Evolutionary conservation across 2,113 vertebrate genomes (phyloP).

Genomic region (Taxidea taxus): DNA sequence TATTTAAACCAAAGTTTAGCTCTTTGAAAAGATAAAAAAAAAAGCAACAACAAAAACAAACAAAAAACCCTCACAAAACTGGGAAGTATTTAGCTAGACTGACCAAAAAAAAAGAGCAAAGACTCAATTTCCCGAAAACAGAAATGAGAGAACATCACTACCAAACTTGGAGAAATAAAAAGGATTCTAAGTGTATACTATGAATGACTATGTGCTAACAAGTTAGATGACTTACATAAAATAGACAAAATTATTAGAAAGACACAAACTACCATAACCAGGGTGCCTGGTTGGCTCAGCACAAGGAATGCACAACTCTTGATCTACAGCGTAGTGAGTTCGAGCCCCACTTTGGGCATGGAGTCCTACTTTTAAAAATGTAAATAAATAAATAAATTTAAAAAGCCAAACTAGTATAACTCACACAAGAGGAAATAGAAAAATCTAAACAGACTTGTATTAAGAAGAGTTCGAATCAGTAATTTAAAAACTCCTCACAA

Average conservation of each 20-base stretch:
- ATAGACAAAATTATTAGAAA: conserved; percentile 30
- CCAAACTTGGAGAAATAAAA: not conserved
- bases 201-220: not conserved
- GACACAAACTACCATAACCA: not conserved
- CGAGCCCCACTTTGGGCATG: not conserved
- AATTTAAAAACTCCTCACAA: not conserved
- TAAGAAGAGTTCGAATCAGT: not conserved
- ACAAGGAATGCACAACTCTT: not conserved
- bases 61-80: not conserved
- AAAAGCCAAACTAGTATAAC: not conserved
- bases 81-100: not conserved
- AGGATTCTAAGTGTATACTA: not conserved
- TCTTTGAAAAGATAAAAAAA: not conserved
- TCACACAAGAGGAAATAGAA: not conserved
- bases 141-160: not conserved
- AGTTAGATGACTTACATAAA: not conserved
- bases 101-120: not conserved
- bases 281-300: not conserved
- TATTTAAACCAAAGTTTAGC: not conserved
- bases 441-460: not conserved
- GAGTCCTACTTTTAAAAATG: not conserved
- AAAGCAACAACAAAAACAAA: not conserved
- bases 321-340: not conserved
- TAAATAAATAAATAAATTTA: not conserved
- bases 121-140: not conserved